A percentile compares a stretch with the other conserved stretches of the same genome.
Conservation (phyloP, 92 coral and sea anemone genomes). For the Phenganax subtilis region DNA sequence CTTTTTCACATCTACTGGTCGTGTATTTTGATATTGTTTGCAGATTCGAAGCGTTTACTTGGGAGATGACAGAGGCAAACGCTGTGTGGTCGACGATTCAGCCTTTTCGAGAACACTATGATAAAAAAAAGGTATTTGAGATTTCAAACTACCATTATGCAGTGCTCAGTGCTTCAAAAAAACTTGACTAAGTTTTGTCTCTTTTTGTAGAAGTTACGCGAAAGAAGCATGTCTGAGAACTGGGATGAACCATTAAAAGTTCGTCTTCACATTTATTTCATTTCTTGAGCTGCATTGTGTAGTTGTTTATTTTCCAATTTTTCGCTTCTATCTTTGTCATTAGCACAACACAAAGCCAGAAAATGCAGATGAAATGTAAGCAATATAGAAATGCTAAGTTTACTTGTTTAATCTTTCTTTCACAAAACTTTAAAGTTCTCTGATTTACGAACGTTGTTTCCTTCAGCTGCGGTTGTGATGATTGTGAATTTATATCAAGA, state of each 20-base stretch:
- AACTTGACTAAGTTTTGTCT: background rate
- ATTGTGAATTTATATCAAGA: background rate
- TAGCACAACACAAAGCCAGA: conserved; percentile 3
- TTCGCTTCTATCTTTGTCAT: background rate
- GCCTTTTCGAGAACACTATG: conserved; percentile 9
- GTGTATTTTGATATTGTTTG: background rate
- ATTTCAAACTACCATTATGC: background rate
- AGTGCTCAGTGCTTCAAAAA: background rate
- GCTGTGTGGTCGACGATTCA: background rate
- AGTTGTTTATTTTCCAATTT: background rate
- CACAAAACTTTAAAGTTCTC: background rate
- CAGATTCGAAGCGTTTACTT: conserved; percentile 29
- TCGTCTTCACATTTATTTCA: background rate
- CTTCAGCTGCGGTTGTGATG: conserved; percentile 29
- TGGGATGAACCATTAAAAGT: conserved; percentile 32
- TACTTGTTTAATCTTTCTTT: background rate
- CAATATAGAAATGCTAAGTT: background rate
- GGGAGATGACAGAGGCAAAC: conserved; percentile 15
- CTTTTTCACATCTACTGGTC: background rate
- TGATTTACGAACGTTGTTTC: background rate
- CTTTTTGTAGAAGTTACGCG: background rate
- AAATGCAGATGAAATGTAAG: background rate
- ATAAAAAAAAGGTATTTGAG: conserved; percentile 19
- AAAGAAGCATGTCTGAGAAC: conserved; percentile 17
- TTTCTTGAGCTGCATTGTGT: background rate